Evolutionary conservation across 2,888 invertebrate genomes (phyloP), one percentile per base, ranked within the genome.

Genomic region (Hirtodrosophila alboralis): DNA sequence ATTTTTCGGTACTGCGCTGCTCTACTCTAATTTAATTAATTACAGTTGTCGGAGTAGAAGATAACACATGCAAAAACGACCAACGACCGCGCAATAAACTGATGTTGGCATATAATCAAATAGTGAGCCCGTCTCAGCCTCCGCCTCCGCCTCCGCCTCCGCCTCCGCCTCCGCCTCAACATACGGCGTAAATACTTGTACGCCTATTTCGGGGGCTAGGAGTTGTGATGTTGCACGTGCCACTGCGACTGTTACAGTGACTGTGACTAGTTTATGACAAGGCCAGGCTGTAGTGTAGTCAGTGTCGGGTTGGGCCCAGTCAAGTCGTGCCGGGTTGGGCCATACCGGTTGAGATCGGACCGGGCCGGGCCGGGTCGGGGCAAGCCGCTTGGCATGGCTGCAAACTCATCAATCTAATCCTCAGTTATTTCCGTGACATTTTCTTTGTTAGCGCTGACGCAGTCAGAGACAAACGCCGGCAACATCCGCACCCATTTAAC

Each of bases 361-460:
- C n/a, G n/a, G n/a, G n/a, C n/a, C n/a, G n/a, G n/a, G n/a, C n/a
- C n/a, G n/a, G n/a, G n/a, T n/a, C n/a, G n/a, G n/a, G n/a, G n/a
- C n/a, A n/a, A 53, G 37, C 31, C 47, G 67, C 64, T 58, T 75
- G 73, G 75, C 75, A 75, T 81, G 63, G 69, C 75, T 64, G 63
- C 59, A 81, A 81, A 78, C 78, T 79, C 78, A 79, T 79, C 83
- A 79, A 79, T 79, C 78, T 79, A 81, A 79, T 79, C 78, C 83
- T 70, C 73, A 75, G 83, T 67, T 81, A 81, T 81, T 79, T 79
- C 78, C 75, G 83, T 79, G 83, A 78, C 83, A 75, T 78, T 75
- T 79, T 81, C 83, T 73, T 78, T 81, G 78, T 73, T 78, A 66
- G 62, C 74, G 58, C 54, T 67, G 56, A 57, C 45, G 52, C 56